These are phyloP conservation scores for Archocentrus centrarchus DNA, from an alignment of 2,113 vertebrate species.

Conservation along the genomic window DNA sequence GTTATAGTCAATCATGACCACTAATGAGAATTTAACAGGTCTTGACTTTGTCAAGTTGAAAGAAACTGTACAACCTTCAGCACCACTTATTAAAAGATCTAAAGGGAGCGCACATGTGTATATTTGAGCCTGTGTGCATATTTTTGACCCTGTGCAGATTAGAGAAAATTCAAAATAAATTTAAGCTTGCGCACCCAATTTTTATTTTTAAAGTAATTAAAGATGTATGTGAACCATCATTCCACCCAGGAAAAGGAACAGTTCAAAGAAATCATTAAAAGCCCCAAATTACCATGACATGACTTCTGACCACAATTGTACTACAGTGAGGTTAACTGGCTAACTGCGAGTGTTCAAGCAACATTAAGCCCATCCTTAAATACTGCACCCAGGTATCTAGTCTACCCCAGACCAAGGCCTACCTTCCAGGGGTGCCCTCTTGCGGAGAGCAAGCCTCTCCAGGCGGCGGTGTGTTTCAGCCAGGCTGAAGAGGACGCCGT, in stretches of 20 bases:
- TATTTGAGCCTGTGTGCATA: too few relatives aligned
- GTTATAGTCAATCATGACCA: too few relatives aligned
- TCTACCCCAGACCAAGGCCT: background rate
- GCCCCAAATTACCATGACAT: fast-evolving
- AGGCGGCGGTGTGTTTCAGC: conserved; percentile 89
- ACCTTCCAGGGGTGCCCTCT: conserved; percentile 87
- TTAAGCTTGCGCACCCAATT: too few relatives aligned
- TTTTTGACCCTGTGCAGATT: too few relatives aligned
- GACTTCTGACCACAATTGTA: background rate
- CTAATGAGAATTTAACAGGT: too few relatives aligned
- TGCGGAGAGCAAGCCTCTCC: conserved; percentile 87
- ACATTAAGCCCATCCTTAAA: background rate
- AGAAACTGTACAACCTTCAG: too few relatives aligned
- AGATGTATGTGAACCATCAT: fast-evolving
- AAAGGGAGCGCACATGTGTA: too few relatives aligned
- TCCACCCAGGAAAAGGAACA: background rate
- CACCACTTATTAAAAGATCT: too few relatives aligned
- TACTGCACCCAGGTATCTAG: background rate
- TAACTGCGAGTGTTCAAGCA: background rate
- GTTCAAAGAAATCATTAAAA: background rate
- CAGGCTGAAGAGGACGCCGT: conserved; percentile 92
- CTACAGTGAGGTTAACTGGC: background rate
- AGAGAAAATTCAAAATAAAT: too few relatives aligned
- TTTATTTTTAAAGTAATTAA: background rate
- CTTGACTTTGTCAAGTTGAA: too few relatives aligned